Base-by-base conservation (phyloP, 2,113 vertebrate species). In the Odontesthes bonariensis region DNA sequence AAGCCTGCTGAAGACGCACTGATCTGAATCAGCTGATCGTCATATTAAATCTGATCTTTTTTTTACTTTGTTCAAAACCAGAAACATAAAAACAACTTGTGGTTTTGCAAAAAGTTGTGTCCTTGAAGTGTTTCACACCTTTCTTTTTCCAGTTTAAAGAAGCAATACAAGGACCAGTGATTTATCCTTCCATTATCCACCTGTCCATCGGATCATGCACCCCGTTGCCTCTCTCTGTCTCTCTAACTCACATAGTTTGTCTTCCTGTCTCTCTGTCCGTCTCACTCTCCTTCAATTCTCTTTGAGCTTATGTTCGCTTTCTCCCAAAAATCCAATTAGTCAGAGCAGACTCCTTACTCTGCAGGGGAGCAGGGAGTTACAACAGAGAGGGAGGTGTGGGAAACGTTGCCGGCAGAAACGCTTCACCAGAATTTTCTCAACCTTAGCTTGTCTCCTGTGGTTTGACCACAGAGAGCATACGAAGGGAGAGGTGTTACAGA, bases 291-390 rank as follows among this genome's bases (percentile, higher is more conserved):
- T 73, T 66, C 78, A 76, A 68, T 73, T 58, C 64, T 46, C 63
- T 42, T 23, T 13, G 51, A 56, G 52, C 56, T 31, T 71, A 46
- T 52, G 17, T 38, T 79, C 4, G 16, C 69, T 71, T 66, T 71
- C 86, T 65, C 61, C 73, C n/a, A n/a, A 85, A 86, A 87, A 87
- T 82, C 79, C 69, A 85, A 85, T 87, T 85, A 85, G 79, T 62
- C 47, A 44, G 72, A 69, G 68, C 68, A 38, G 46, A 66, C 52
- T 76, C 75, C 38, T 73, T 49, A 20, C 75, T 66, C 82, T 71
- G 82, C 68, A 69, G 70, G 71, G 53, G 32, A 64, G 61, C n/a
- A 75, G 32, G 53, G 31, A 40, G 11, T 9, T 61, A 53, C 14
- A n/a, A 31, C 20, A 20, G 33, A 58, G 66, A 67, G 5, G 49